A percentile compares a stretch with the other conserved stretches of the same genome.
Conservation (phyloP, 2,797 vertebrate species). For the Serranus cabrilla region DNA sequence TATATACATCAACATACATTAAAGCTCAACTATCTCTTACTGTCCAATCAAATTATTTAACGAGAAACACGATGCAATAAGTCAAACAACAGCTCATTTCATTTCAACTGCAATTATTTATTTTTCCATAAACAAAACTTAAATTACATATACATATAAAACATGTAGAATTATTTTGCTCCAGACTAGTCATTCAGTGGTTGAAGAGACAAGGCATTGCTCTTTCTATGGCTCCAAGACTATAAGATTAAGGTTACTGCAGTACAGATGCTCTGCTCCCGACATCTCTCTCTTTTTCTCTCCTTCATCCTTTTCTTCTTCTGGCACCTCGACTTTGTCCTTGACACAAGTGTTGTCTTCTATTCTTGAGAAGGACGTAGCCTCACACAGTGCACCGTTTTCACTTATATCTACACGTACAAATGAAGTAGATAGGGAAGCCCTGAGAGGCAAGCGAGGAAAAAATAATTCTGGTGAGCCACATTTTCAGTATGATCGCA, state of each 20-base stretch:
- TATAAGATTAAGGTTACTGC: constrained; percentile 45
- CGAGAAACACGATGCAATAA: constrained; percentile 5
- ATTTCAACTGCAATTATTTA: constrained; percentile 69
- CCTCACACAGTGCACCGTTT: constrained; percentile 49
- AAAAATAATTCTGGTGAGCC: too few relatives aligned
- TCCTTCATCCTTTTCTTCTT: constrained; percentile 14
- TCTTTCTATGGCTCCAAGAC: constrained; percentile 68
- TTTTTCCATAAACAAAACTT: constrained; percentile 77
- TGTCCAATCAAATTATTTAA: not conserved
- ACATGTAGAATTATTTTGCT: constrained; percentile 69
- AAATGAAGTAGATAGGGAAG: constrained; percentile 18
- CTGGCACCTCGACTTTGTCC: constrained; percentile 31
- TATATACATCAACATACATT: constrained; percentile 9
- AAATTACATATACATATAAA: constrained; percentile 82
- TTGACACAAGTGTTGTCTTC: constrained; percentile 36
- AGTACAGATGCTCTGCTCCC: constrained; percentile 49
- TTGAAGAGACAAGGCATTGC: constrained; percentile 66
- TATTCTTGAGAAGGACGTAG: constrained; percentile 44
- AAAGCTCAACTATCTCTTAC: not conserved
- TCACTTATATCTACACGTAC: constrained; percentile 44
- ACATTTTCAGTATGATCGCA: too few relatives aligned
- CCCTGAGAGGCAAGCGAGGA: too few relatives aligned
- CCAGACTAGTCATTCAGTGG: constrained; percentile 54
- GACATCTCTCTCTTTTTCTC: constrained; percentile 24
- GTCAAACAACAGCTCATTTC: not conserved